phyloP scores from a whole-genome alignment of 2,888 invertebrate species.

The Eupithecia insigniata region DNA sequence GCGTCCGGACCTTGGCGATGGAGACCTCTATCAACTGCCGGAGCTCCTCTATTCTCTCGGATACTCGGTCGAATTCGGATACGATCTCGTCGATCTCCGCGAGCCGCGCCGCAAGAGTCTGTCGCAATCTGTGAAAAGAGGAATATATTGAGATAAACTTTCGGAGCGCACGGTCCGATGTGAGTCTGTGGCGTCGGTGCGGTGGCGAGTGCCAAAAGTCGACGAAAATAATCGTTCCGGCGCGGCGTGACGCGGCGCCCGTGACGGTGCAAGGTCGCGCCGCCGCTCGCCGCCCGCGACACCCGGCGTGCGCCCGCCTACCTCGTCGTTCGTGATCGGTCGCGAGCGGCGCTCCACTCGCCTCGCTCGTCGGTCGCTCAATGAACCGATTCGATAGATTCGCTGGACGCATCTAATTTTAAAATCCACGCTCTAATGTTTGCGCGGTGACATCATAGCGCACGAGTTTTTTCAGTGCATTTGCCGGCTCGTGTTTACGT shows the following conservation, averaged over 20 bases:
- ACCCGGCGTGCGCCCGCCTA: conserved; percentile 56
- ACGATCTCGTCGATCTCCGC: conserved; percentile 90
- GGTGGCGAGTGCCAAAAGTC: conserved; percentile 75
- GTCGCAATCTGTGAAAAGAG: conserved; percentile 89
- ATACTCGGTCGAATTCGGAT: conserved; percentile 89
- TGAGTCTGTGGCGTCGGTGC: conserved; percentile 60
- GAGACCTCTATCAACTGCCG: conserved; percentile 87
- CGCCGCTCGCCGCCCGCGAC: conserved; percentile 45
- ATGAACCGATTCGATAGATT: conserved; percentile 76
- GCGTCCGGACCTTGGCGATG: conserved; percentile 86
- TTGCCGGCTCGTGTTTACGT: conserved; percentile 76
- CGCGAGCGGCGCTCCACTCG: conserved; percentile 80
- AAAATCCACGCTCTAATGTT: conserved; percentile 76
- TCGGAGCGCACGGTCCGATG: conserved; percentile 55
- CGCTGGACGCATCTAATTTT: conserved; percentile 78
- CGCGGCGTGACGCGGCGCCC: conserved; percentile 74
- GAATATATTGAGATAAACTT: conserved; percentile 57
- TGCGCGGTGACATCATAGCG: conserved; percentile 80
- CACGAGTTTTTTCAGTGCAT: conserved; percentile 75
- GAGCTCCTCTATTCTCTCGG: conserved; percentile 88
- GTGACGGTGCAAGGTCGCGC: conserved; percentile 78
- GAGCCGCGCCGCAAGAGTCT: conserved; percentile 90
- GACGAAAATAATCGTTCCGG: conserved; percentile 79
- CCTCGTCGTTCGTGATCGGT: conserved; percentile 79
- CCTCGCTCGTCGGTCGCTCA: conserved; percentile 81